These are phyloP conservation scores for Ancistrus triradiatus DNA, from an alignment of 2,113 vertebrate genomes.

Conservation along the genomic window DNA sequence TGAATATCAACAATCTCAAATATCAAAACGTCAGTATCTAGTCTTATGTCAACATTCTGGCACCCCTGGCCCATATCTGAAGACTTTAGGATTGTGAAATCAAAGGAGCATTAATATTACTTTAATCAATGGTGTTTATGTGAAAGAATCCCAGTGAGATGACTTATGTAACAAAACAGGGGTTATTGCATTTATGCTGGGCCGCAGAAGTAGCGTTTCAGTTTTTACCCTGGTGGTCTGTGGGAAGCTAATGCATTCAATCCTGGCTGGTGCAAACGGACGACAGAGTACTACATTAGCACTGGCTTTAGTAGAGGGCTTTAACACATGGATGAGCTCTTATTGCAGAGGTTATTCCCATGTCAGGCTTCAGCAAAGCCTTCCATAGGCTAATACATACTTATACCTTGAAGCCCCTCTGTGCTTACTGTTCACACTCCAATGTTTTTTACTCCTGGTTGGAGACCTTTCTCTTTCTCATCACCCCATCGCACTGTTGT, in stretches of 20 bases:
- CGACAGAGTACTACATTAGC: slow-evolving; percentile 11
- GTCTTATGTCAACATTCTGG: too few species aligned
- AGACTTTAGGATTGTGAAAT: too few species aligned
- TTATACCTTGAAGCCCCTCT: not conserved
- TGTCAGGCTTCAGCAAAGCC: not conserved
- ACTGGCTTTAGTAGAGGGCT: not conserved
- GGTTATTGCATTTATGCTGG: too few species aligned
- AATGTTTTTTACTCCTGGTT: not conserved
- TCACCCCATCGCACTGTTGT: not conserved
- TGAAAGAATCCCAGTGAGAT: too few species aligned
- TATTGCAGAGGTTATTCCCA: slow-evolving; percentile 3
- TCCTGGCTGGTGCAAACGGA: not conserved
- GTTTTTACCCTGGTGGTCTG: not conserved
- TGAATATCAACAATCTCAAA: too few species aligned
- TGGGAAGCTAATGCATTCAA: not conserved
- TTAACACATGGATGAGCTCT: not conserved
- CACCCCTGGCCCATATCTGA: too few species aligned
- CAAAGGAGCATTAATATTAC: too few species aligned
- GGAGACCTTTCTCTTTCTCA: not conserved
- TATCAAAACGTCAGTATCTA: too few species aligned
- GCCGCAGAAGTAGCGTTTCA: too few species aligned
- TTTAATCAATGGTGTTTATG: too few species aligned
- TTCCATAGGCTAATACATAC: not conserved
- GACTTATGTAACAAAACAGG: too few species aligned
- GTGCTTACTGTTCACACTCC: not conserved